Base-by-base conservation (phyloP, 2,888 invertebrate genomes). In the Mesochorus sp. region DNA sequence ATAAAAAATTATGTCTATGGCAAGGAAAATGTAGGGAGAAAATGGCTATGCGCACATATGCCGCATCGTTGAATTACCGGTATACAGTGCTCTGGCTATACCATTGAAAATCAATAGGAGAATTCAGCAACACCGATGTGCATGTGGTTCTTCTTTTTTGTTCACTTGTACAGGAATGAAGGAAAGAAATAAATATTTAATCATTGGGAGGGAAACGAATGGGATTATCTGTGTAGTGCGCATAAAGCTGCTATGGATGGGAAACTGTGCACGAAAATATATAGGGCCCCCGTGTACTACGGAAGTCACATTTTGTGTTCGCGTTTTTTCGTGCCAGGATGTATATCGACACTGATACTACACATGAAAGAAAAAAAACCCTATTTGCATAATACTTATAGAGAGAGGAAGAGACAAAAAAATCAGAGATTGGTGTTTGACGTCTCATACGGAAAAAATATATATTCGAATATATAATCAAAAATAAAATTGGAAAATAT, bases 91-190 rank as follows among this genome's bases (percentile, higher is more conserved):
- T n/a, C 31, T n/a, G n/a, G 28, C 31, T 19, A 44, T 28, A 28
- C 17, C 14, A n/a, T n/a, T 26, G 62, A 62, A 62, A 62, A 44
- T 62, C 61, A 62, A 62, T 62, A 62, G 28, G 19, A 44, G 44
- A 62, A 47, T 62, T 44, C 31, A 31, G 19, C 44, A 39, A 62
- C 17, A 47, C n/a, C n/a, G 39, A 1, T 44, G n/a, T n/a, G n/a
- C n/a, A n/a, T n/a, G n/a, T n/a, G n/a, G n/a, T n/a, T n/a, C n/a
- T n/a, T n/a, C n/a, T 28, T 28, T 61, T 57, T 24, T 42, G 39
- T 26, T 42, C 19, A 37, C 17, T 26, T 42, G 10, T 17, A 0
- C 5, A 26, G 14, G 14, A 28, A 44, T 26, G 42, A 28, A 1
- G 6, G 1, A 12, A 14, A 26, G 42, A 26, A 26, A 42, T 17